These are phyloP conservation scores for Anguilla rostrata DNA, from an alignment of 2,113 vertebrate species.

Conservation along the genomic window DNA sequence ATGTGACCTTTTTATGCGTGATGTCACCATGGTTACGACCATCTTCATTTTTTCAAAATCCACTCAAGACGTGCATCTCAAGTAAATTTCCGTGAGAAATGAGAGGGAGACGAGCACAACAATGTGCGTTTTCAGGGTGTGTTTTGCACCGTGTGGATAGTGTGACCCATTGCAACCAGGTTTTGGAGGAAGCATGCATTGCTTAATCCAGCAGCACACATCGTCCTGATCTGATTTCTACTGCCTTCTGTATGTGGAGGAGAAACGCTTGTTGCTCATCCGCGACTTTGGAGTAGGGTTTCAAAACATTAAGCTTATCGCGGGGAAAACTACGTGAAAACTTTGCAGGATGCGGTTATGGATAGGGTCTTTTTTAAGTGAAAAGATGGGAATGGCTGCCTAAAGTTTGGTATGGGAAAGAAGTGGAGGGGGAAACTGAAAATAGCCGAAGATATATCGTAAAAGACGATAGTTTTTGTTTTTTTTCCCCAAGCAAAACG, in stretches of 20 bases:
- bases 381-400: not conserved
- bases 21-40: conserved; percentile 17
- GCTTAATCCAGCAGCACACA: conserved; percentile 1
- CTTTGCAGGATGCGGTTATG: not conserved
- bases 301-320: not conserved
- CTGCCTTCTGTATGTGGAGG: not conserved
- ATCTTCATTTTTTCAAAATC: not conserved
- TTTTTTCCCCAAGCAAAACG: not conserved
- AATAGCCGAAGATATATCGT: not conserved
- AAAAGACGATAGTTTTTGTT: not conserved
- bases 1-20: conserved; percentile 17
- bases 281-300: not conserved
- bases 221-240: not conserved
- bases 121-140: not conserved
- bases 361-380: conserved; percentile 10
- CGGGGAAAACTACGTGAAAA: not conserved
- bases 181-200: conserved; percentile 9
- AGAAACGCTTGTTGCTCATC: conserved; percentile 16
- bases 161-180: conserved; percentile 24
- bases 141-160: conserved; percentile 8
- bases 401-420: conserved; percentile 20
- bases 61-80: not conserved
- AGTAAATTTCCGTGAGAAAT: conserved; percentile 17
- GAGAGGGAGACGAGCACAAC: not conserved
- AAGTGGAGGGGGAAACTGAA: not conserved